These are phyloP conservation scores for Leguminivora glycinivorella DNA, from an alignment of 1,140 invertebrate genomes.

Conservation along the genomic window DNA sequence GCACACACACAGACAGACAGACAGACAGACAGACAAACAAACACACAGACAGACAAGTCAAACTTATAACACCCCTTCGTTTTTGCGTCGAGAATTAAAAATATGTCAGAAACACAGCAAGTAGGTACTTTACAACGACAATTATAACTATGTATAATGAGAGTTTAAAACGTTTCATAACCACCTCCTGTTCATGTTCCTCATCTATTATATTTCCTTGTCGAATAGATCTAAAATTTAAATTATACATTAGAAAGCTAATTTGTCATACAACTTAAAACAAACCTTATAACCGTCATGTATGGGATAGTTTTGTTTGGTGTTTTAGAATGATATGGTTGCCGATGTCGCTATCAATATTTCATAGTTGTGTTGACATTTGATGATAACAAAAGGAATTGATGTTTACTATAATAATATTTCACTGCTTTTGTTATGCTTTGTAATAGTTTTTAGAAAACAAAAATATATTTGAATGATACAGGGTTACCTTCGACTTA, in stretches of 20 bases:
- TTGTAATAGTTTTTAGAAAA: too few relatives aligned
- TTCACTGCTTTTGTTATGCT: not conserved
- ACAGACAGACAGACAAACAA: too few relatives aligned
- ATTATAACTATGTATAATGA: not conserved
- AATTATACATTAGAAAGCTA: not conserved
- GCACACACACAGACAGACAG: too few relatives aligned
- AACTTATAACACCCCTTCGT: too few relatives aligned
- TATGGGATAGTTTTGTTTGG: not conserved
- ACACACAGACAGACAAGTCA: too few relatives aligned
- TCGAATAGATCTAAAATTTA: not conserved
- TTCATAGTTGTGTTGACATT: constrained; percentile 3
- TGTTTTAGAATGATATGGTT: not conserved
- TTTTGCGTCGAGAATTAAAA: too few relatives aligned
- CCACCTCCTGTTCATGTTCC: not conserved
- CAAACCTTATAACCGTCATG: not conserved
- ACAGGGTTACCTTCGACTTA: too few relatives aligned
- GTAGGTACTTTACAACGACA: too few relatives aligned
- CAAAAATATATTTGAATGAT: too few relatives aligned
- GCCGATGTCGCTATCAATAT: not conserved
- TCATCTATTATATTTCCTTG: not conserved
- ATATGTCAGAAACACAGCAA: too few relatives aligned
- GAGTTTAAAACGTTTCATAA: not conserved
- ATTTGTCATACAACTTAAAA: not conserved
- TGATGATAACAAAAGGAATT: not conserved
- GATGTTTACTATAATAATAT: not conserved